Evolutionary conservation across 2,113 vertebrate genomes (phyloP).

Genomic region (Excalfactoria chinensis): DNA sequence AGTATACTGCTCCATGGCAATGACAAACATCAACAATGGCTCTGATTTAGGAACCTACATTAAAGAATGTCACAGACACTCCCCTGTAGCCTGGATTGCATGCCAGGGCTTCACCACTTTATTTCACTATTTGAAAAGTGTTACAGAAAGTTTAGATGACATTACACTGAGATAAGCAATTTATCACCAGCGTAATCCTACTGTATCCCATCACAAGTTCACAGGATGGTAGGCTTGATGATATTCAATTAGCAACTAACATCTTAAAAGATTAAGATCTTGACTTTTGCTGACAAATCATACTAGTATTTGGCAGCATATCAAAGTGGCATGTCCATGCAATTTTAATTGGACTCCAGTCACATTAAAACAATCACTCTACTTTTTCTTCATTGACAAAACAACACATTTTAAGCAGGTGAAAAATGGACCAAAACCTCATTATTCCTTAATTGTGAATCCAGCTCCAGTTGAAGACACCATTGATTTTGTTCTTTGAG

Average conservation of each 20-base stretch:
- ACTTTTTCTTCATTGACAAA: not conserved
- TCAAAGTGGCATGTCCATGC: slow-evolving; percentile 19
- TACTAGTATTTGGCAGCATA: slow-evolving; percentile 54
- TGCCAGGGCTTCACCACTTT: slow-evolving; percentile 4
- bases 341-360: slow-evolving; percentile 56
- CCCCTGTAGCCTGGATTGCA: not conserved
- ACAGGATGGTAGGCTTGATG: slow-evolving; percentile 25
- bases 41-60: not conserved
- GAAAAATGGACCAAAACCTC: not conserved
- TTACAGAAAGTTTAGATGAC: not conserved
- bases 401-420: not conserved
- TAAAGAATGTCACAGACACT: not conserved
- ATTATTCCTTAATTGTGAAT: slow-evolving; percentile 30
- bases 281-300: slow-evolving; percentile 68
- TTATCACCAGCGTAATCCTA: not conserved
- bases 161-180: not conserved
- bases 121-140: not conserved
- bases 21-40: rapidly evolving
- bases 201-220: slow-evolving; percentile 9
- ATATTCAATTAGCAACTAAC: slow-evolving; percentile 70
- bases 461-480: not conserved
- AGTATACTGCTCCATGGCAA: rapidly evolving
- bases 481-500: not conserved
- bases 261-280: slow-evolving; percentile 64
- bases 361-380: slow-evolving; percentile 47